Conservation (phyloP, 1,140 invertebrate genomes). For the Brachionus rubens region DNA sequence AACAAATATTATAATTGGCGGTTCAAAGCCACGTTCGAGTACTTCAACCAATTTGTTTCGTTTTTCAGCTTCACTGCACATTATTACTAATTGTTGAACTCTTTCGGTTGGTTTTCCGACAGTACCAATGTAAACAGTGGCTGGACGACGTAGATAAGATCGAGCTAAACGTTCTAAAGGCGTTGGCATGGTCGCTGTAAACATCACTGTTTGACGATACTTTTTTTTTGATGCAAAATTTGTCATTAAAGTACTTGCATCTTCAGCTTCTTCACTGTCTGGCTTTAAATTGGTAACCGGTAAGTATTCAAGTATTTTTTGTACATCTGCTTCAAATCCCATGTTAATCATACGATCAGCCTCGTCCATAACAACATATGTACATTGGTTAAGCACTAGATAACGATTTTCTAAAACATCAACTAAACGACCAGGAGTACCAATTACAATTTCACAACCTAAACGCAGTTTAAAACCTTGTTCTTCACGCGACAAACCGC, state of each 20-base stretch:
- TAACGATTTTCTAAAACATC: slow-evolving; percentile 98
- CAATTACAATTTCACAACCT: slow-evolving; percentile 99
- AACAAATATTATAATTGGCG: slow-evolving; percentile 98
- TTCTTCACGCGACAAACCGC: slow-evolving; percentile 92
- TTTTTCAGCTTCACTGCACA: slow-evolving; percentile 85
- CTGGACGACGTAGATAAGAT: slow-evolving; percentile 87
- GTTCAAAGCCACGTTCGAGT: slow-evolving; percentile 70
- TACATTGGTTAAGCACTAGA: slow-evolving; percentile 88
- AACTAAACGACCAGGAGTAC: slow-evolving; percentile 96
- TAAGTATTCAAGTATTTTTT: slow-evolving; percentile 96
- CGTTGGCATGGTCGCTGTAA: slow-evolving; percentile 98
- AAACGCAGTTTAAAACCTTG: slow-evolving; percentile 92
- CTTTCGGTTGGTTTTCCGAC: slow-evolving; percentile 95
- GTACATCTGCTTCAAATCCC: slow-evolving; percentile 97
- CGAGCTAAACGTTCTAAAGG: slow-evolving; percentile 91
- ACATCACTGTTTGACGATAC: slow-evolving; percentile 97
- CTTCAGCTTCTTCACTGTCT: slow-evolving; percentile 95
- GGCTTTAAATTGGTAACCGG: slow-evolving; percentile 97
- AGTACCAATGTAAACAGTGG: slow-evolving; percentile 97
- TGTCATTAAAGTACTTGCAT: slow-evolving; percentile 74
- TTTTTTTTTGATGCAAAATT: slow-evolving; percentile 92
- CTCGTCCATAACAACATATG: slow-evolving; percentile 69
- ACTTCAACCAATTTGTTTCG: slow-evolving; percentile 66
- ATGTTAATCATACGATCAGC: slow-evolving; percentile 99
- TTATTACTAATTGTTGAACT: slow-evolving; percentile 94